Conservation (phyloP, 2,113 vertebrate species). For the Tragelaphus strepsiceros region DNA sequence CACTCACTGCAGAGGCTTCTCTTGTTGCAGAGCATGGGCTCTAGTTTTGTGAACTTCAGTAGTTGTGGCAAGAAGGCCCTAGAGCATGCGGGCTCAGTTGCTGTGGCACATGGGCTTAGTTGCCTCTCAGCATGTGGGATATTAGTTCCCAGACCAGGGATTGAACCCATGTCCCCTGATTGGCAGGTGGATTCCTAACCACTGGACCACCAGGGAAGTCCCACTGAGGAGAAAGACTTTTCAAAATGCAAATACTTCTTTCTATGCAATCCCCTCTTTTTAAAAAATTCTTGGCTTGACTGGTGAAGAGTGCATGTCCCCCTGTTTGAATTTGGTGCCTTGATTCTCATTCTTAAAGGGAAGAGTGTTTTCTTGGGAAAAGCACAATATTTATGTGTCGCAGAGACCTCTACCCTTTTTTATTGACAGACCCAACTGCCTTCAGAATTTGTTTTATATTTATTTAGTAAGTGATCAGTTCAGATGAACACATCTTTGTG, state of each 20-base stretch:
- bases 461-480: background rate
- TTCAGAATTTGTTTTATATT: background rate
- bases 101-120: background rate
- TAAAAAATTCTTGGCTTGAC: background rate
- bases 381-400: background rate
- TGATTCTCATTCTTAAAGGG: background rate
- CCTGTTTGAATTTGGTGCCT: background rate
- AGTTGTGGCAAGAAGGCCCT: background rate
- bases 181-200: background rate
- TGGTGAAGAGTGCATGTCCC: background rate
- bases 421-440: background rate
- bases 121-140: background rate
- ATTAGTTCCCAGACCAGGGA: background rate
- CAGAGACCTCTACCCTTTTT: background rate
- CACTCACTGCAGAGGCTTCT: background rate
- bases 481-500: background rate
- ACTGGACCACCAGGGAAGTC: background rate
- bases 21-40: background rate
- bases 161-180: background rate
- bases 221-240: background rate
- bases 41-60: background rate
- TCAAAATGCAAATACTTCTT: conserved; percentile 23
- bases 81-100: background rate
- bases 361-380: background rate
- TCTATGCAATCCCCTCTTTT: background rate